Conservation (phyloP, 2,797 vertebrate species). For the Huso huso region DNA sequence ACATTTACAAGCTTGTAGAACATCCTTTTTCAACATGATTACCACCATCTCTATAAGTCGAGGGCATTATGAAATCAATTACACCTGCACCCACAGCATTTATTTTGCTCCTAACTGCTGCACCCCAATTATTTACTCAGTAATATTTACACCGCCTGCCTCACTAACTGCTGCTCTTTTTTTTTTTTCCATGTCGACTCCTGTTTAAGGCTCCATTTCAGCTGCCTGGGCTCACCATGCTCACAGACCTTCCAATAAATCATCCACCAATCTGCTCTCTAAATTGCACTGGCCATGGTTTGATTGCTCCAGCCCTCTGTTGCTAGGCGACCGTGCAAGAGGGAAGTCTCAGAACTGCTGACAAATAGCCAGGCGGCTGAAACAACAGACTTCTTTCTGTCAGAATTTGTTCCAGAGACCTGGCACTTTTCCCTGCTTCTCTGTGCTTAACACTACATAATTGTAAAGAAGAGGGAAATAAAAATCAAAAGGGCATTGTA, state of each 20-base stretch:
- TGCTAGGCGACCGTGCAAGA: slow-evolving; percentile 74
- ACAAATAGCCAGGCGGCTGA: slow-evolving; percentile 76
- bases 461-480: slow-evolving; percentile 43
- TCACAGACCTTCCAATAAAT: slow-evolving; percentile 80
- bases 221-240: slow-evolving; percentile 70
- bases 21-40: slow-evolving; percentile 48
- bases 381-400: slow-evolving; percentile 74
- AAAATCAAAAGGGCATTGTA: slow-evolving; percentile 63
- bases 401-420: slow-evolving; percentile 65
- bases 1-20: slow-evolving; percentile 61
- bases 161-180: slow-evolving; percentile 30
- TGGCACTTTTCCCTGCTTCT: slow-evolving; percentile 51
- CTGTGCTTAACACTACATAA: slow-evolving; percentile 52
- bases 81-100: slow-evolving; percentile 26
- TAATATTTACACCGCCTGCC: slow-evolving; percentile 45
- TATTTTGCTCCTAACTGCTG: slow-evolving; percentile 47
- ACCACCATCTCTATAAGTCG: slow-evolving; percentile 18
- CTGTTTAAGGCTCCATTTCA: slow-evolving; percentile 70
- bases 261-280: slow-evolving; percentile 79
- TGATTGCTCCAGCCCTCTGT: slow-evolving; percentile 74
- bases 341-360: slow-evolving; percentile 59
- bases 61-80: slow-evolving; percentile 37
- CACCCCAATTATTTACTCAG: slow-evolving; percentile 57
- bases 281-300: slow-evolving; percentile 72
- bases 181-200: slow-evolving; percentile 50